These are phyloP conservation scores for Formica exsecta DNA, from an alignment of 1,140 invertebrate genomes.

Conservation along the genomic window DNA sequence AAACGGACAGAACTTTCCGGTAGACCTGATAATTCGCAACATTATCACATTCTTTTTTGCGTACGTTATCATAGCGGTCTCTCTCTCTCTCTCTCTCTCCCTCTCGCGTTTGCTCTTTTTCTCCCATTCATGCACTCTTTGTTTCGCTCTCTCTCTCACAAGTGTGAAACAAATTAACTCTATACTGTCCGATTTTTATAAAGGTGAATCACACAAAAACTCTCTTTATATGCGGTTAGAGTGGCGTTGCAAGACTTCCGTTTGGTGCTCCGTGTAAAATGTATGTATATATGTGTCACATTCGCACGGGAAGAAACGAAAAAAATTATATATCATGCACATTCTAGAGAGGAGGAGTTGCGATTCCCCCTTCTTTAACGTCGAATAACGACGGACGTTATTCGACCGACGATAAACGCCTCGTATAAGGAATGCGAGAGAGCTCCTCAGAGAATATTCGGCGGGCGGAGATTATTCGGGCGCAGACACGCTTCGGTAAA, in stretches of 20 bases:
- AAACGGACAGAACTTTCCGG: too few relatives aligned
- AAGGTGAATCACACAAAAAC: slow-evolving; percentile 28
- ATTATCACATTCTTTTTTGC: neutral
- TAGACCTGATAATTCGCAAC: neutral
- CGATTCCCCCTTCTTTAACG: neutral
- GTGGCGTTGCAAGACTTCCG: slow-evolving; percentile 45
- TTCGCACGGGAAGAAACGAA: slow-evolving; percentile 45
- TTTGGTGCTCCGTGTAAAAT: neutral
- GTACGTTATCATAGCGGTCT: neutral
- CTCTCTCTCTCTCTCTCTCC: neutral
- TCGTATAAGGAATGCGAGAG: neutral
- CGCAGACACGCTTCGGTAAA: slow-evolving; percentile 69
- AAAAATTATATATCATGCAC: slow-evolving; percentile 54
- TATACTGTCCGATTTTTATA: slow-evolving; percentile 24
- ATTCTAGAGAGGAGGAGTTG: slow-evolving; percentile 28
- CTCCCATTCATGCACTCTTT: too few relatives aligned
- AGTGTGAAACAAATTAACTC: slow-evolving; percentile 23
- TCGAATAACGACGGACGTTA: slow-evolving; percentile 2
- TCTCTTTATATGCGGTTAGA: neutral
- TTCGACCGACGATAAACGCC: neutral
- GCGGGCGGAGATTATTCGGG: too few relatives aligned
- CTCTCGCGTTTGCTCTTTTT: neutral
- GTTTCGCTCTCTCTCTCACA: too few relatives aligned
- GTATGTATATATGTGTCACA: slow-evolving; percentile 24
- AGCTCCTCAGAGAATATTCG: neutral